Conservation (phyloP, 2,113 vertebrate genomes). For the Pomatorhinus ruficollis region DNA sequence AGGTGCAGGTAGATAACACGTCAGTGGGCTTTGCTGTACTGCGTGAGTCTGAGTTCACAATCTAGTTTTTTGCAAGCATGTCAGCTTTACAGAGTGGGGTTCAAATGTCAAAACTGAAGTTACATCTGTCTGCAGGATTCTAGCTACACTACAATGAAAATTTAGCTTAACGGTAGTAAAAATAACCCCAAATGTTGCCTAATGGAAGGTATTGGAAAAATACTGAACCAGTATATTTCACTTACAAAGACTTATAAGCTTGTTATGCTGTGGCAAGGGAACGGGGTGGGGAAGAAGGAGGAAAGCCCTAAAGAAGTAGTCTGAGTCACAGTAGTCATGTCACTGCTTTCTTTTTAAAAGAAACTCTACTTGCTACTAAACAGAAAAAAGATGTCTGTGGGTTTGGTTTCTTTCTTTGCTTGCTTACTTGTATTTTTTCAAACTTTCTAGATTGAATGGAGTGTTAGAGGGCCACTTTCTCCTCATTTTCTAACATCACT, state of each 20-base stretch:
- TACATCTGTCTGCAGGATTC: background rate
- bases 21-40: background rate
- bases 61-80: background rate
- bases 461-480: background rate
- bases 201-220: background rate
- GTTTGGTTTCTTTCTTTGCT: background rate
- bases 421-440: background rate
- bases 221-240: background rate
- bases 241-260: background rate
- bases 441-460: background rate
- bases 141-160: background rate
- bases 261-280: background rate
- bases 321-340: background rate
- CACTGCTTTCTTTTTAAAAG: background rate
- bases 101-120: background rate
- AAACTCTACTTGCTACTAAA: background rate
- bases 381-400: background rate
- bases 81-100: background rate
- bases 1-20: background rate
- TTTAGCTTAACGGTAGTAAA: background rate
- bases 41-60: background rate
- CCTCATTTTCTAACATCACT: background rate
- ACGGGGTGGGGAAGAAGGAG: rapidly evolving
- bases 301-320: background rate
- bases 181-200: background rate